Percentiles rank a stretch among this genome's conserved stretches.
Evolutionary conservation across 2,113 vertebrate species (phyloP).

Genomic region (Chelonoidis abingdonii): DNA sequence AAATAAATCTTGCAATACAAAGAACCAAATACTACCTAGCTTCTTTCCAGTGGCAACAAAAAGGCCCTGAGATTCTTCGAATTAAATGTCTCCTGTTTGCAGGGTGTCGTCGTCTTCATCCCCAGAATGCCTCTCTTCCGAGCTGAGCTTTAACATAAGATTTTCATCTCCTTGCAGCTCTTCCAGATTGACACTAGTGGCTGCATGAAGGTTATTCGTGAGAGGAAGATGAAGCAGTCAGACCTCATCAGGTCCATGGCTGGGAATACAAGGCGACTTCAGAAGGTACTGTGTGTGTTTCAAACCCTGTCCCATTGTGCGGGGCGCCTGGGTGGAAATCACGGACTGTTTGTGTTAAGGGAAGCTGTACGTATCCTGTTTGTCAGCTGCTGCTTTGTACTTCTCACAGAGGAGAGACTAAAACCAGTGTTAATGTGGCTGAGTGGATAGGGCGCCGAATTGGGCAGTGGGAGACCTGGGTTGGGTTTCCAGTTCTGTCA

Average conservation of each 20-base stretch:
- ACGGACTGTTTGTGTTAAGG: background rate
- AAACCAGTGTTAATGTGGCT: background rate
- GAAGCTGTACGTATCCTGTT: background rate
- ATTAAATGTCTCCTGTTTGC: background rate
- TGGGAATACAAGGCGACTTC: background rate
- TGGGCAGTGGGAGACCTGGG: background rate
- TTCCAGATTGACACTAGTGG: constrained; percentile 85
- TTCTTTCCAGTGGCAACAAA: background rate
- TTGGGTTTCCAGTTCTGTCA: background rate
- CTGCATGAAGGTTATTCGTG: constrained; percentile 85
- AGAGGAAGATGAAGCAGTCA: constrained; percentile 40
- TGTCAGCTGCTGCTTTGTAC: background rate
- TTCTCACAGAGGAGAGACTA: background rate
- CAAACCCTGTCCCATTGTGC: background rate
- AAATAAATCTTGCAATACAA: background rate
- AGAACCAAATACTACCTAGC: background rate
- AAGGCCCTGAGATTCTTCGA: background rate
- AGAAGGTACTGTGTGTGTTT: constrained; percentile 46
- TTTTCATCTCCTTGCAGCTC: constrained; percentile 64
- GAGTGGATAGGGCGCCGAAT: background rate
- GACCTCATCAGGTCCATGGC: background rate
- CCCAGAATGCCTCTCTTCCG: background rate
- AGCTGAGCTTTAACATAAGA: background rate
- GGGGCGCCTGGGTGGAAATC: background rate
- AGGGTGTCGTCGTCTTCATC: background rate